phyloP scores from a whole-genome alignment of 1,140 invertebrate genomes.

The Bombus confusus region DNA sequence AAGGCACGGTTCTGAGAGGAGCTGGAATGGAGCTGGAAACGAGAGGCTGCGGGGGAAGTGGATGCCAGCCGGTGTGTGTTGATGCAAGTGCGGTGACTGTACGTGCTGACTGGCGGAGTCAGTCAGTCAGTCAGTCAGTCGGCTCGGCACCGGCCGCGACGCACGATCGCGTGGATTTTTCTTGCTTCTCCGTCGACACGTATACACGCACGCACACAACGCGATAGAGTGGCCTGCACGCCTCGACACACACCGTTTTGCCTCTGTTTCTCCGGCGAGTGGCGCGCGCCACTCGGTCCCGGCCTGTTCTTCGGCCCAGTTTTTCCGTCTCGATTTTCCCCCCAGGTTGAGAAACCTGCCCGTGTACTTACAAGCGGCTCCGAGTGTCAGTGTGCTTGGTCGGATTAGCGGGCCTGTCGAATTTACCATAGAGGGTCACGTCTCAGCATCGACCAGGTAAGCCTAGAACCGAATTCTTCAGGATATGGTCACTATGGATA shows the following conservation, averaged over 20 bases:
- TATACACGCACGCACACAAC: not conserved
- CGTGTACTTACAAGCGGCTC: not conserved
- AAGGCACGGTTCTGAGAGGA: slow-evolving; percentile 33
- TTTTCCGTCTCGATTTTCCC: not conserved
- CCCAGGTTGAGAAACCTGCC: not conserved
- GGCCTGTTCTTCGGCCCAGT: slow-evolving; percentile 2
- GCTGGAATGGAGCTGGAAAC: slow-evolving; percentile 65
- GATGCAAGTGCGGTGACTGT: slow-evolving; percentile 70
- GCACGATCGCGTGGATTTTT: slow-evolving; percentile 59
- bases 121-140: slow-evolving; percentile 76
- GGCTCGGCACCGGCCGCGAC: slow-evolving; percentile 72
- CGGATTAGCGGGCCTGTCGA: slow-evolving; percentile 20
- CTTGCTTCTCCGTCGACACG: not conserved
- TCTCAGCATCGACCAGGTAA: not conserved
- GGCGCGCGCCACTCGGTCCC: not conserved
- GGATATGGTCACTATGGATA: not conserved
- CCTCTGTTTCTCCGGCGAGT: not conserved
- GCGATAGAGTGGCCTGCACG: not conserved
- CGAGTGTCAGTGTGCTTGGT: slow-evolving; percentile 7
- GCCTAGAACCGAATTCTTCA: not conserved
- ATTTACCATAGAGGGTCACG: not conserved
- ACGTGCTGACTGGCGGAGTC: slow-evolving; percentile 64
- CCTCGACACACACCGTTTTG: not conserved
- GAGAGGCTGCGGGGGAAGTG: slow-evolving; percentile 64
- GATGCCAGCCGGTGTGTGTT: slow-evolving; percentile 62